Base-by-base conservation (phyloP, 2,888 invertebrate species). In the Caenorhabditis zanzibari region DNA sequence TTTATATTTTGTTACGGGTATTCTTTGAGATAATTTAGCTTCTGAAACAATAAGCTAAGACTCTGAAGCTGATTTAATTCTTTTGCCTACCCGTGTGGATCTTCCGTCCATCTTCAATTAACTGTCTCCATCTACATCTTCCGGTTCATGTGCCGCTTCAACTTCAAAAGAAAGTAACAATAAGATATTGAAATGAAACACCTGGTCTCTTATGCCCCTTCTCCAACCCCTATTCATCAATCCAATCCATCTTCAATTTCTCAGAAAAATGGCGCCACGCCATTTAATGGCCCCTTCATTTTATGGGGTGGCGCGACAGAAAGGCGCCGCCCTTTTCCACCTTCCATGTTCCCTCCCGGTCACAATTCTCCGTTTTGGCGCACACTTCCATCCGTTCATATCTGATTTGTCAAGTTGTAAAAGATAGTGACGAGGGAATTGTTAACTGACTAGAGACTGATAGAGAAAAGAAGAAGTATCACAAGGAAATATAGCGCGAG, bases 271-370 rank as follows among this genome's bases (percentile, higher is more conserved):
- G 71, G 79, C 79, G 79, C 71, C 79, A 79, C 61, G 61, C 79
- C 63, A 79, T 71, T 79, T 79, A 79, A 79, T 71, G 79, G 44
- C 71, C 79, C 79, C 68, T 54, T 79, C 63, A 71, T 79, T 79
- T 79, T 79, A 79, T 79, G 79, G 79, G 79, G 79, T 79, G 79
- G 71, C 79, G 79, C 79, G 79, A 79, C 79, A 71, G 63, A 79
- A 71, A 79, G 79, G 79, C 79, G 79, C 79, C 79, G 79, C 79
- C 61, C 71, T 52, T 54, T 35, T 12, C 32, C 16, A 22, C 6
- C 47, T 16, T 35, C 47, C 38, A 38, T 26, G 14, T 26, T 22
- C 26, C 16, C 44, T 35, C n/a, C 41, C 26, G 41, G 52, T 38
- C 73, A 49, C 12, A 35, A 26, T 6, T 32, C 49, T 49, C 59